Conservation (phyloP, 2,797 vertebrate genomes). For the Brachymystax lenok region DNA sequence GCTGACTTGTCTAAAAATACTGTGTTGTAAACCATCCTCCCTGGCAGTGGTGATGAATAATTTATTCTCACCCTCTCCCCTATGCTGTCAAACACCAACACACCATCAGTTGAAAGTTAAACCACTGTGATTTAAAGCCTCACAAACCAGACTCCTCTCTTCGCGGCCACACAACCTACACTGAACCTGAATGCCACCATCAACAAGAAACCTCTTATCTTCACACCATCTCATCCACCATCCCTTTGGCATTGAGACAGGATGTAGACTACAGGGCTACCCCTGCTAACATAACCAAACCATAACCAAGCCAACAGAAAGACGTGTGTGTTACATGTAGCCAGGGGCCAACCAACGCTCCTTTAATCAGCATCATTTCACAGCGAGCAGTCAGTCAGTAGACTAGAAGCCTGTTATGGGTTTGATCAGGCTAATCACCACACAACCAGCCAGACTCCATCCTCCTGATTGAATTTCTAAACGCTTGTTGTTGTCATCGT, state of each 20-base stretch:
- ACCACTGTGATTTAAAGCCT: neutral
- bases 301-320: conserved; percentile 33
- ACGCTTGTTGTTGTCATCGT: conserved; percentile 69
- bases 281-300: conserved; percentile 47
- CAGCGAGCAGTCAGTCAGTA: conserved; percentile 59
- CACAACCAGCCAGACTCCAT: conserved; percentile 58
- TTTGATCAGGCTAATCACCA: conserved; percentile 74
- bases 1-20: conserved; percentile 10
- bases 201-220: neutral
- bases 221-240: neutral
- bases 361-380: conserved; percentile 73
- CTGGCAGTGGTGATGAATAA: neutral
- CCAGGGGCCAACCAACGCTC: conserved; percentile 36
- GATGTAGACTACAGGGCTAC: conserved; percentile 9
- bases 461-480: conserved; percentile 73
- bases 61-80: neutral
- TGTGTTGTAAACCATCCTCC: neutral
- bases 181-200: neutral
- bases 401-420: neutral
- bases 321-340: conserved; percentile 36
- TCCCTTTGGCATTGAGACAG: neutral
- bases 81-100: neutral
- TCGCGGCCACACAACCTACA: neutral
- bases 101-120: neutral
- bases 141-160: neutral